Evolutionary conservation across 1,140 invertebrate species (phyloP).

Genomic region (Brachionus sp.): DNA sequence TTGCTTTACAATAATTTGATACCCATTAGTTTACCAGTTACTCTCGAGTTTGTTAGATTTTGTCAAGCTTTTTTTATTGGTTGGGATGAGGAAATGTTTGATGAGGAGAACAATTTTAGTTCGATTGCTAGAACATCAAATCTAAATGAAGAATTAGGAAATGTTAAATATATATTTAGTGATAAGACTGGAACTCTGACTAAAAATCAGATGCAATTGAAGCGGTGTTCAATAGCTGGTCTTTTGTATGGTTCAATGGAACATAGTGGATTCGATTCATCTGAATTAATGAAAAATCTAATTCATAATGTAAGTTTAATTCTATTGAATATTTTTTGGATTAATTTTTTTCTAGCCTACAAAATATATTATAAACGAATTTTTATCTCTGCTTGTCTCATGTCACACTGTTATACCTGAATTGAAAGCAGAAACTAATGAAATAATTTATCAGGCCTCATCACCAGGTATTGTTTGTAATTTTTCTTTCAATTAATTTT

Average conservation of each 20-base stretch:
- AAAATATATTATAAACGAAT: background rate
- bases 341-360: background rate
- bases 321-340: background rate
- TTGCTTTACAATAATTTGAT: slow-evolving; percentile 99
- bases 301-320: background rate
- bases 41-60: slow-evolving; percentile 95
- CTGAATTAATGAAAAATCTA: background rate
- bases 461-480: slow-evolving; percentile 68
- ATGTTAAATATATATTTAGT: slow-evolving; percentile 65
- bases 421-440: slow-evolving; percentile 47
- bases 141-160: slow-evolving; percentile 96
- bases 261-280: background rate
- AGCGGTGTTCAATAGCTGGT: slow-evolving; percentile 78
- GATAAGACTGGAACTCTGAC: slow-evolving; percentile 96
- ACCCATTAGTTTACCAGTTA: slow-evolving; percentile 97
- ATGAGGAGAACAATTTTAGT: slow-evolving; percentile 82
- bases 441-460: slow-evolving; percentile 86
- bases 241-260: slow-evolving; percentile 65
- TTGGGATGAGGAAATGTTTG: slow-evolving; percentile 62
- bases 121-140: slow-evolving; percentile 96
- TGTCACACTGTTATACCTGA: slow-evolving; percentile 45
- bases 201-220: slow-evolving; percentile 95
- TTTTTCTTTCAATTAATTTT: background rate
- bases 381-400: background rate
- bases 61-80: slow-evolving; percentile 67